These are phyloP conservation scores for Yponomeuta cagnagella DNA, from an alignment of 2,888 invertebrate species.

Conservation along the genomic window DNA sequence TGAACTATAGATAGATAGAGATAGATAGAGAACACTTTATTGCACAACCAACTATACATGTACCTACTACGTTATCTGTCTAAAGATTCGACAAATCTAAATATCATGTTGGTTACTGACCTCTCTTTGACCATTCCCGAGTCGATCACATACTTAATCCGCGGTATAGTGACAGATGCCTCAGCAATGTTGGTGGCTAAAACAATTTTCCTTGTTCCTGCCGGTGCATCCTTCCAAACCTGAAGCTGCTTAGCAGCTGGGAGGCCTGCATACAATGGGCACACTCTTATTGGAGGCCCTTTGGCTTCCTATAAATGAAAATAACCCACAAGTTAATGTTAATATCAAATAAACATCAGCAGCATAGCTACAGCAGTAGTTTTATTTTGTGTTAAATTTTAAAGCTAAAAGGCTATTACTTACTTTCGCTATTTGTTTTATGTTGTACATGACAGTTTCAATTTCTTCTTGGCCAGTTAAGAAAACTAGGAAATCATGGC, in stretches of 20 bases:
- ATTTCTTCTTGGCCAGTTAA: conserved; percentile 98
- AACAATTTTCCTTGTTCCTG: conserved; percentile 90
- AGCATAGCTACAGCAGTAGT: no score
- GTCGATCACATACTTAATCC: conserved; percentile 93
- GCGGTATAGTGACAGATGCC: conserved; percentile 96
- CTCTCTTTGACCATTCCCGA: conserved; percentile 93
- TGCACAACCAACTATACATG: no score
- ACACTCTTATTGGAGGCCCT: conserved; percentile 83
- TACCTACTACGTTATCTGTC: no score
- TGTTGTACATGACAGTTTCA: conserved; percentile 86
- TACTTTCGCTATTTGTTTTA: conserved; percentile 82
- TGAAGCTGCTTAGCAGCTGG: conserved; percentile 90
- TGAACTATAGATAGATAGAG: no score
- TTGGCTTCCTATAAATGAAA: conserved; percentile 63
- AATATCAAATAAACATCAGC: neutral
- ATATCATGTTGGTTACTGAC: conserved; percentile 43
- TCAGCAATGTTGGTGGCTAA: conserved; percentile 98
- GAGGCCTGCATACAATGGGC: conserved; percentile 93
- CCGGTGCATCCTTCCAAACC: conserved; percentile 85
- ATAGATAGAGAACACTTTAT: no score
- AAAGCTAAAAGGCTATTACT: conserved; percentile 22
- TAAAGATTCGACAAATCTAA: neutral
- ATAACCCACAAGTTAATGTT: conserved; percentile 18
- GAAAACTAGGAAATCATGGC: conserved; percentile 94
- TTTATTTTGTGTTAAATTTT: no score